A percentile compares a stretch with the other conserved stretches of the same genome.
phyloP scores from a whole-genome alignment of 2,113 vertebrate species.

The Notarius quadriscutis region DNA sequence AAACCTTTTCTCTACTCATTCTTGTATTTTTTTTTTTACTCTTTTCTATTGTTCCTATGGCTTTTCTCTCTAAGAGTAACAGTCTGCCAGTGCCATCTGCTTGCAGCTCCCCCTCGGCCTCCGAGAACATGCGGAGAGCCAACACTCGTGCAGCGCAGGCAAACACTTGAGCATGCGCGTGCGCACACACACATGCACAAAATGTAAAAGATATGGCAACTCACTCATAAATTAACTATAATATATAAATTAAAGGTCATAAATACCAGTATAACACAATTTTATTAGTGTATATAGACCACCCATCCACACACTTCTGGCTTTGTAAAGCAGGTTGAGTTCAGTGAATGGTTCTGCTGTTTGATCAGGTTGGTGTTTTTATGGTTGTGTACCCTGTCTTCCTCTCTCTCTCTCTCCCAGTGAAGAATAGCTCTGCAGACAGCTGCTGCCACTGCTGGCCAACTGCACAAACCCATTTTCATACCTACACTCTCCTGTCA shows the following conservation, averaged over 20 bases:
- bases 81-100: constrained; percentile 78
- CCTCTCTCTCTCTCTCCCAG: constrained; percentile 37
- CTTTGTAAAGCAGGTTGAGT: constrained; percentile 21
- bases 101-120: constrained; percentile 65
- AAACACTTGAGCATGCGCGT: constrained; percentile 1
- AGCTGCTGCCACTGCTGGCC: constrained; percentile 49
- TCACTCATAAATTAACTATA: neutral
- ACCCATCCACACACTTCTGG: constrained; percentile 10
- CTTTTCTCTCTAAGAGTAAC: constrained; percentile 66
- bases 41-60: constrained; percentile 58
- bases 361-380: constrained; percentile 49
- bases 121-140: constrained; percentile 57
- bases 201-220: neutral
- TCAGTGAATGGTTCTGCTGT: constrained; percentile 26
- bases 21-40: constrained; percentile 46
- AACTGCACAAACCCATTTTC: constrained; percentile 34
- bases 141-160: constrained; percentile 25
- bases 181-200: constrained; percentile 10
- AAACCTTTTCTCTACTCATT: constrained; percentile 53
- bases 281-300: neutral
- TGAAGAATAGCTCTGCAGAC: constrained; percentile 46
- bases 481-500: constrained; percentile 31
- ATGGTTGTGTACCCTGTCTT: constrained; percentile 51
- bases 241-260: neutral
- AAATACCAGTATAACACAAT: neutral